A percentile compares a stretch with the other conserved stretches of the same genome.
Conservation (phyloP, 2,797 vertebrate genomes). For the Malacoraja senta region DNA sequence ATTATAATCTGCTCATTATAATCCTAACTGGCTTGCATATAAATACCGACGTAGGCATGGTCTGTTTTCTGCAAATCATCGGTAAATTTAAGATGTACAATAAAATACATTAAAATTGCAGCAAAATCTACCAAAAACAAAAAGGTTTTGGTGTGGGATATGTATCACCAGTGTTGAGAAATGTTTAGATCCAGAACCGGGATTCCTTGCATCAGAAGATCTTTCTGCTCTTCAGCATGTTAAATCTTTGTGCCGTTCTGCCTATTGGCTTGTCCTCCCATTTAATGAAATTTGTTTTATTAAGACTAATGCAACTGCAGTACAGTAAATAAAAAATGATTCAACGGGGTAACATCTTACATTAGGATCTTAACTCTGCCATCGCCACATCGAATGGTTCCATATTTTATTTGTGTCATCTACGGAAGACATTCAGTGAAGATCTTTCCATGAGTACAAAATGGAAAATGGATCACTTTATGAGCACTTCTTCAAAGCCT, state of each 20-base stretch:
- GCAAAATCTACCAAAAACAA: not conserved
- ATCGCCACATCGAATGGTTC: not conserved
- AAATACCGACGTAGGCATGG: not conserved
- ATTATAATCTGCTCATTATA: not conserved
- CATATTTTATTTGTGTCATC: not conserved
- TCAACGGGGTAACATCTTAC: not conserved
- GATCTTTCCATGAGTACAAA: not conserved
- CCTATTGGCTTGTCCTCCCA: not conserved
- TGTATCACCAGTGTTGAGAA: not conserved
- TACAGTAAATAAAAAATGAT: not conserved
- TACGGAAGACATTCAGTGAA: not conserved
- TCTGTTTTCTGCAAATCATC: not conserved
- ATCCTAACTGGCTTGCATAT: not conserved
- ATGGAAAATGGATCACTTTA: not conserved
- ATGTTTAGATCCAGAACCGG: not conserved
- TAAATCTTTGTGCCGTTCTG: not conserved
- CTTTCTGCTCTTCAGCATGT: not conserved
- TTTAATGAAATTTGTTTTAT: not conserved
- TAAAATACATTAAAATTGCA: not conserved
- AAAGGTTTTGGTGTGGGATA: not conserved
- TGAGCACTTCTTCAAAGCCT: not conserved
- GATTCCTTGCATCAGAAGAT: not conserved
- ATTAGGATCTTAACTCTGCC: not conserved
- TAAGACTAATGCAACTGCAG: not conserved
- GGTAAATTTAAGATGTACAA: not conserved